Percentiles rank a stretch among this genome's conserved stretches.
phyloP scores from a whole-genome alignment of 2,888 invertebrate genomes.

The Chrysolina americana region DNA sequence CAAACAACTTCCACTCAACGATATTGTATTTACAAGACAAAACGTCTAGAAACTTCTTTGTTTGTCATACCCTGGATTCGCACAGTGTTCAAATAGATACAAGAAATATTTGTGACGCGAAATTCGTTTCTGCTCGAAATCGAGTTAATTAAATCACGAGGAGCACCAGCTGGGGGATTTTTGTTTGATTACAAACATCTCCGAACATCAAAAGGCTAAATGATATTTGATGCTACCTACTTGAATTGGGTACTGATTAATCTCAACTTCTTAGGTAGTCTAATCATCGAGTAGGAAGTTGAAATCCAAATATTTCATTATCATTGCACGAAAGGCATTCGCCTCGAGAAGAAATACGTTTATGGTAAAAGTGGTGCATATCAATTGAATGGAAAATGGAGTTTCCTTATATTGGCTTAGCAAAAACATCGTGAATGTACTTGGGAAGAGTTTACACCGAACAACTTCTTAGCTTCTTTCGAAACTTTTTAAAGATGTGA shows the following conservation, averaged over 20 bases:
- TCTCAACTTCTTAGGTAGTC: conserved; percentile 2
- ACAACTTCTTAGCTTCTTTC: no score
- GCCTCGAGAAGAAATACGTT: no score
- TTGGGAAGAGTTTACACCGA: no score
- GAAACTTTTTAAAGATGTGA: no score
- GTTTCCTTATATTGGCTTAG: no score
- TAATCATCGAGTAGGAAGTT: neutral
- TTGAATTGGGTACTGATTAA: neutral
- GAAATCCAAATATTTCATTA: neutral
- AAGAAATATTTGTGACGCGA: neutral
- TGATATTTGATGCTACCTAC: conserved; percentile 13
- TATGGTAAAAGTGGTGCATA: neutral
- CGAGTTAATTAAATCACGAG: conserved; percentile 6
- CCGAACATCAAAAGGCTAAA: conserved; percentile 15
- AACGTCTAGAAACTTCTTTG: neutral
- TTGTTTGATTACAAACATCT: conserved; percentile 19
- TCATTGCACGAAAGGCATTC: neutral
- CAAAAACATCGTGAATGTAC: no score
- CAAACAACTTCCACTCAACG: neutral
- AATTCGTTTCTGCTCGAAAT: conserved; percentile 1
- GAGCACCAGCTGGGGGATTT: conserved; percentile 14
- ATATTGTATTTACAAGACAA: neutral
- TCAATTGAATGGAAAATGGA: neutral
- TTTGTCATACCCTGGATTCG: neutral
- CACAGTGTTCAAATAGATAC: neutral